phyloP scores from a whole-genome alignment of 2,113 vertebrate genomes.

The Heptranchias perlo region DNA sequence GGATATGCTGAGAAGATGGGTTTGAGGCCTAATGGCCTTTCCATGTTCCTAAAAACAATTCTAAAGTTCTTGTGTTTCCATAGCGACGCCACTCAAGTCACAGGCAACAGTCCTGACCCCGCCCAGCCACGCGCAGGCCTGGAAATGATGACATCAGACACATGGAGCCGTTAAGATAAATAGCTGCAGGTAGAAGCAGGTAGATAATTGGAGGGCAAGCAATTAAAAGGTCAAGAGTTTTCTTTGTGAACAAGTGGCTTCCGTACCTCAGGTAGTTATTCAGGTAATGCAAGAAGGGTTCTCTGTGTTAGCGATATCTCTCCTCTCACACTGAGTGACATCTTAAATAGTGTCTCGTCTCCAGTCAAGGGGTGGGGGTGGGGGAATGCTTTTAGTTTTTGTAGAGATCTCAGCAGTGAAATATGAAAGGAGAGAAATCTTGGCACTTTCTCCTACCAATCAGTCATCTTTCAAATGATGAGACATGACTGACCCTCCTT shows the following conservation, averaged over 20 bases:
- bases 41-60: too few relatives aligned
- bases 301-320: not conserved
- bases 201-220: conserved; percentile 71
- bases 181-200: conserved; percentile 40
- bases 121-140: too few relatives aligned
- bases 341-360: conserved; percentile 51
- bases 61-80: too few relatives aligned
- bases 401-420: not conserved
- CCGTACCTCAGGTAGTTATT: conserved; percentile 73
- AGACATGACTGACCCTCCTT: not conserved
- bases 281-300: conserved; percentile 56
- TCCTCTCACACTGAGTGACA: conserved; percentile 44
- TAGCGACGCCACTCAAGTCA: too few relatives aligned
- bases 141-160: too few relatives aligned
- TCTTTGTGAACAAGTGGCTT: conserved; percentile 71
- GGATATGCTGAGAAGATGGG: too few relatives aligned
- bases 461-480: not conserved
- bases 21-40: too few relatives aligned
- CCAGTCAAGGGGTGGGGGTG: conserved; percentile 41
- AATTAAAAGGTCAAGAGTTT: conserved; percentile 83
- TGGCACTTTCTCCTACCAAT: not conserved
- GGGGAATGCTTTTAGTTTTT: not conserved
- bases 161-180: too few relatives aligned
- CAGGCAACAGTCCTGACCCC: too few relatives aligned
- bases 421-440: not conserved